Percentiles rank a stretch among this genome's conserved stretches.
phyloP scores from a whole-genome alignment of 2,797 vertebrate species.

The Ceyx erithaca region DNA sequence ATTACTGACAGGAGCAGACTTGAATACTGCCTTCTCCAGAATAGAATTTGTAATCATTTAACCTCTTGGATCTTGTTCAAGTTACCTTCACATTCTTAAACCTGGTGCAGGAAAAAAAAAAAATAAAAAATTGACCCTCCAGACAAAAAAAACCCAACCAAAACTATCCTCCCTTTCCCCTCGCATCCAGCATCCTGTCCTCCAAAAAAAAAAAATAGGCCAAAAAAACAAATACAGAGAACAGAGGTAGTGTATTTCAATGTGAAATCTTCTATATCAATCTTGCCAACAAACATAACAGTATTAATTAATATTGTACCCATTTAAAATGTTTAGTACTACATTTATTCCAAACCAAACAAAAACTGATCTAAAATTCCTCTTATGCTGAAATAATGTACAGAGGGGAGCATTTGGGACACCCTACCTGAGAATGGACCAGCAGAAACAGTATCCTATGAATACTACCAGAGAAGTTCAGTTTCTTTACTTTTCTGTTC shows the following conservation, averaged over 20 bases:
- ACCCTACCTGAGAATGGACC: background rate
- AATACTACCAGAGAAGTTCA: background rate
- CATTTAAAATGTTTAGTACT: constrained; percentile 19
- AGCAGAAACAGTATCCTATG: background rate
- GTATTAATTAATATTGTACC: constrained; percentile 30
- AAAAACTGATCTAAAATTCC: background rate
- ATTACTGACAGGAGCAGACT: background rate
- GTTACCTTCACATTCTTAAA: background rate
- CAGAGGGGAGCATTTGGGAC: background rate
- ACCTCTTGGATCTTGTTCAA: background rate
- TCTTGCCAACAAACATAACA: constrained; percentile 35
- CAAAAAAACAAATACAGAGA: background rate
- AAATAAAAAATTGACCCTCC: background rate
- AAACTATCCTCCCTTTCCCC: background rate
- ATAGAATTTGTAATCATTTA: background rate
- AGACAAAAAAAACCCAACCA: background rate
- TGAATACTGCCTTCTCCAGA: background rate
- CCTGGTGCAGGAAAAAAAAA: background rate
- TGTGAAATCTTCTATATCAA: background rate
- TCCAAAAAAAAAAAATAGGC: background rate
- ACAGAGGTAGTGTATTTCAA: background rate
- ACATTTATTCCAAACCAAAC: constrained; percentile 34
- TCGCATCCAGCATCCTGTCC: background rate
- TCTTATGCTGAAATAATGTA: constrained; percentile 10
- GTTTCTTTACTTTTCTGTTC: background rate